Conservation (phyloP, 1,140 invertebrate species). For the Lasioglossum albipes region DNA sequence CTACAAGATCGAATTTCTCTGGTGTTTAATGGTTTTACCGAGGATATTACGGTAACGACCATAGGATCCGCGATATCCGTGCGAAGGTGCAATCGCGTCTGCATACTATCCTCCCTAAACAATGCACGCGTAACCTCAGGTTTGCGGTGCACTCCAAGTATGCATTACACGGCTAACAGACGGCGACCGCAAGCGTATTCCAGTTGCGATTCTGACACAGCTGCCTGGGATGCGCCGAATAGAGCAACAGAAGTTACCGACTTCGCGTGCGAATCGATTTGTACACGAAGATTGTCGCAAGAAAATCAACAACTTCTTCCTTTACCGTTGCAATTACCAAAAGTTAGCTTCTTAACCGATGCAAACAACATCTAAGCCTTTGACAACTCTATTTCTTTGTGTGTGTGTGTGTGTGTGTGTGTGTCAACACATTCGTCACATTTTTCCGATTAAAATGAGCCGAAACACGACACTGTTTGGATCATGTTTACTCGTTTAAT, state of each 20-base stretch:
- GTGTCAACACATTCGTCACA: no score
- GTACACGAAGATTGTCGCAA: no score
- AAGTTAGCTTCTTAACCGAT: no score
- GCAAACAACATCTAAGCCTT: no score
- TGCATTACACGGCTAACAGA: constrained; percentile 25
- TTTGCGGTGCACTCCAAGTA: constrained; percentile 11
- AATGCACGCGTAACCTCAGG: constrained; percentile 26
- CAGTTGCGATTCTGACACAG: background rate
- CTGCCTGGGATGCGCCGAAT: background rate
- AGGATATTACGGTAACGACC: background rate
- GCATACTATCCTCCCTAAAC: constrained; percentile 8
- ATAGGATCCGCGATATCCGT: background rate
- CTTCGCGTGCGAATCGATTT: background rate
- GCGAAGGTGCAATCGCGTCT: background rate
- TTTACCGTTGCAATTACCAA: no score
- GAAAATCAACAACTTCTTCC: no score
- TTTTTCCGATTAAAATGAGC: no score
- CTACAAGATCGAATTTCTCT: background rate
- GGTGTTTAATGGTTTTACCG: background rate
- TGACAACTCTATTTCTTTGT: no score
- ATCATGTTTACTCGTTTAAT: no score
- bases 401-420: no score
- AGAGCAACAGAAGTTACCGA: background rate
- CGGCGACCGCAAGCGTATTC: constrained; percentile 14
- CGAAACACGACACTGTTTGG: no score